phyloP scores from a whole-genome alignment of 2,113 vertebrate genomes.

The Myodes glareolus region DNA sequence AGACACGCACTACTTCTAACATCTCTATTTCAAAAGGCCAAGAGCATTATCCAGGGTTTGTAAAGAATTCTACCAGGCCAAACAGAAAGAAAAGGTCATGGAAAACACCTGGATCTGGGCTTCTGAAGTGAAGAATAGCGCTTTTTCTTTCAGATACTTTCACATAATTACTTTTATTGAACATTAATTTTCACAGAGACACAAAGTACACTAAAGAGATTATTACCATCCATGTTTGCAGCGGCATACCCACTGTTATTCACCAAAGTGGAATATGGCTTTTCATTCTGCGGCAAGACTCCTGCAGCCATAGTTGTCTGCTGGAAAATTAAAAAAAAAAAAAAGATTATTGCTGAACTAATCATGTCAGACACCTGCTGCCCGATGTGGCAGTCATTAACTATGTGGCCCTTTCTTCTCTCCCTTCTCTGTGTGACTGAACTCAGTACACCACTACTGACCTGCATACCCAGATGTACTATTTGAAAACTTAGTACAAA shows the following conservation, averaged over 20 bases:
- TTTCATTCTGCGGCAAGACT: slow-evolving; percentile 90
- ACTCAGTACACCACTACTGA: neutral
- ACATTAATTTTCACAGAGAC: neutral
- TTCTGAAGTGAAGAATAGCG: neutral
- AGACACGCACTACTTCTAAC: slow-evolving; percentile 38
- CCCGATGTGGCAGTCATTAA: neutral
- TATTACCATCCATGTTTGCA: slow-evolving; percentile 91
- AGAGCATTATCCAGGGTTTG: slow-evolving; percentile 29
- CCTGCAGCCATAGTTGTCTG: slow-evolving; percentile 92
- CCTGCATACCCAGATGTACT: neutral
- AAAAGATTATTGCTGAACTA: neutral
- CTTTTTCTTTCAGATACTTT: neutral
- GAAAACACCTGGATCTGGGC: neutral
- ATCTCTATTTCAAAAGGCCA: slow-evolving; percentile 41
- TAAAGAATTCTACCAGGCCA: slow-evolving; percentile 36
- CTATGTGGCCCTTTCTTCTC: neutral
- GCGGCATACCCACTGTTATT: slow-evolving; percentile 78
- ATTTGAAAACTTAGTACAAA: neutral
- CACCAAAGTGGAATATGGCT: slow-evolving; percentile 83
- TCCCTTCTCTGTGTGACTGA: neutral
- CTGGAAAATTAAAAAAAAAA: neutral
- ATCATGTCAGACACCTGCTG: neutral
- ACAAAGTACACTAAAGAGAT: slow-evolving; percentile 42
- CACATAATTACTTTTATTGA: slow-evolving; percentile 1
- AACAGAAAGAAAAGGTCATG: slow-evolving; percentile 13